Percentiles rank a stretch among this genome's conserved stretches.
These are phyloP conservation scores for Archivesica marissinica DNA, from an alignment of 1,140 invertebrate species.

Conservation along the genomic window DNA sequence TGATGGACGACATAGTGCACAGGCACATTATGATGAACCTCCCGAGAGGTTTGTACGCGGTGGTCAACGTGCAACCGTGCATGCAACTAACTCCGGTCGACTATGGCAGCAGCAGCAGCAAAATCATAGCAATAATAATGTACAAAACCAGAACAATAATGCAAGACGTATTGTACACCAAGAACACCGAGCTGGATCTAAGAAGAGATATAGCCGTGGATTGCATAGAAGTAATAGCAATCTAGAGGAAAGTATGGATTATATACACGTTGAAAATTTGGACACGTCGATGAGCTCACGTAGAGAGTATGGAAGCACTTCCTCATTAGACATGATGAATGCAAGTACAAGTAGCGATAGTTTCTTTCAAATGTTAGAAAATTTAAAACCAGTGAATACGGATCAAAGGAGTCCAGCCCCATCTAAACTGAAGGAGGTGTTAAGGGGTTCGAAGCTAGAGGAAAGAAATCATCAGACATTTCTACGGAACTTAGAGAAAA, in stretches of 20 bases:
- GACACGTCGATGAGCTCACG: conserved; percentile 70
- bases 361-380: conserved; percentile 92
- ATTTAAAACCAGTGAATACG: conserved; percentile 86
- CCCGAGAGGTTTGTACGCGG: conserved; percentile 57
- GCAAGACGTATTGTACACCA: conserved; percentile 26
- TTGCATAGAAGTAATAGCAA: conserved; percentile 89
- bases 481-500: conserved; percentile 67
- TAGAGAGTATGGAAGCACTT: conserved; percentile 87
- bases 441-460: conserved; percentile 79
- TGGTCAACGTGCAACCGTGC: conserved; percentile 71
- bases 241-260: conserved; percentile 84
- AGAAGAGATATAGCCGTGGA: conserved; percentile 66
- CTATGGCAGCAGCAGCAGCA: conserved; percentile 33
- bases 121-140: conserved; percentile 45
- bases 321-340: conserved; percentile 88
- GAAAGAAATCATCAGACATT: conserved; percentile 43
- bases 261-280: conserved; percentile 69
- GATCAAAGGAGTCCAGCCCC: conserved; percentile 88
- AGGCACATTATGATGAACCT: conserved; percentile 11
- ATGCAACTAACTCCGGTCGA: conserved; percentile 60
- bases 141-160: conserved; percentile 55
- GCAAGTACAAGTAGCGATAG: conserved; percentile 86
- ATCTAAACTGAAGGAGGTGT: conserved; percentile 86
- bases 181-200: conserved; percentile 54
- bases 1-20: conserved; percentile 53